Base-by-base conservation (phyloP, 2,888 invertebrate species). In the Drosophila demipolita region DNA sequence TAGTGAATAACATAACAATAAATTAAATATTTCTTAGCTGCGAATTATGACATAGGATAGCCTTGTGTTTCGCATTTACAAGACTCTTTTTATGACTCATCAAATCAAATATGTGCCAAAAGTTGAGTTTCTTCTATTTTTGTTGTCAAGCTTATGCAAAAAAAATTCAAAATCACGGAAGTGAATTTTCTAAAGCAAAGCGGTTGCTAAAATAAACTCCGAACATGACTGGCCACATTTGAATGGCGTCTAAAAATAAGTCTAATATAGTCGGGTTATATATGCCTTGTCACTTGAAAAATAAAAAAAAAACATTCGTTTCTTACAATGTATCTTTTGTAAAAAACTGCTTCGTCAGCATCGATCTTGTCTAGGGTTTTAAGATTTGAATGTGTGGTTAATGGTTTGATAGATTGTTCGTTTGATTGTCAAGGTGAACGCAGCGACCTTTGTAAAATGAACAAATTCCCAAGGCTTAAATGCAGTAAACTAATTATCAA, bases 371-470 rank as follows among this genome's bases (percentile, higher is more conserved):
- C 17, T n/a, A 75, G 75, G 78, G 83, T 59, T 73, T 75, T 76
- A 50, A 62, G 77, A 65, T 73, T 76, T 67, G 55, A 81, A 58
- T 23, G 45, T 72, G 17, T 57, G 38, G 54, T 54, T 62, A 67
- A 52, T 50, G 59, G 48, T 35, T 45, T 68, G 69, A 66, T 74
- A 53, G 42, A 66, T 40, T 57, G 60, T 66, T 61, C n/a, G 20
- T 69, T 58, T 90, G 90, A 90, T 74, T 83, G 90, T 67, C 90
- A 90, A 90, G 85, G 90, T 82, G 60, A 67, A 76, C 54, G 68
- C 65, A 64, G 54, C 72, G 87, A 83, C 73, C 90, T 90, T 90
- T 90, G 89, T 80, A 26, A 38, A n/a, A 3, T n/a, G 12, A 29
- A 29, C n/a, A 78, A 78, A 45, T 70, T 59, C 40, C 48, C 63